phyloP scores from a whole-genome alignment of 1,140 invertebrate genomes.

The Drosophila pandora region DNA sequence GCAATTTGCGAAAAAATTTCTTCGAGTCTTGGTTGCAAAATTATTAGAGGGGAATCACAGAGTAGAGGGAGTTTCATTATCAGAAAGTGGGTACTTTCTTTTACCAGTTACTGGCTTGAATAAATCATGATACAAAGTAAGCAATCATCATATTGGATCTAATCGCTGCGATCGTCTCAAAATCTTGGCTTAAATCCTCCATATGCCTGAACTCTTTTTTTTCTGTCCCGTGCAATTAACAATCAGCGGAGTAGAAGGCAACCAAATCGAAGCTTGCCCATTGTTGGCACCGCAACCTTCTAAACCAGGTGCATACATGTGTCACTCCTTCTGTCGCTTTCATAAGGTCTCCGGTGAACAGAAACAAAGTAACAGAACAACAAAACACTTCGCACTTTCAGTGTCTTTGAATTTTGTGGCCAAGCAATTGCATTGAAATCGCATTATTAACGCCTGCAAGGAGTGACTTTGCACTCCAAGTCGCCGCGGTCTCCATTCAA shows the following conservation, averaged over 20 bases:
- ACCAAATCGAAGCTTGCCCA: conserved; percentile 52
- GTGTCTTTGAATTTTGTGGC: conserved; percentile 55
- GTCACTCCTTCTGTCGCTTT: conserved; percentile 78
- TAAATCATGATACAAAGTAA: neutral
- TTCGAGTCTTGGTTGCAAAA: conserved; percentile 17
- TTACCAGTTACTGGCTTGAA: neutral
- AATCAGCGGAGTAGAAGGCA: conserved; percentile 32
- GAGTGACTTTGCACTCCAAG: conserved; percentile 11
- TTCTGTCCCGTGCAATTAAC: conserved; percentile 30
- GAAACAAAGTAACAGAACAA: conserved; percentile 5
- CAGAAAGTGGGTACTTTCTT: conserved; percentile 21
- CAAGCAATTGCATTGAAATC: conserved; percentile 71
- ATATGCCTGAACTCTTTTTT: conserved; percentile 3
- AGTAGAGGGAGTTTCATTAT: neutral
- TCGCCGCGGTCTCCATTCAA: conserved; percentile 30
- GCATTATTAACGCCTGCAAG: conserved; percentile 78
- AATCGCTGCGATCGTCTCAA: conserved; percentile 18
- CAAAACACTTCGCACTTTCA: conserved; percentile 60
- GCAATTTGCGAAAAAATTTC: conserved; percentile 22
- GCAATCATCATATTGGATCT: conserved; percentile 27
- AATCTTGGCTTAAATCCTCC: neutral
- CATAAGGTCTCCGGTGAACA: conserved; percentile 48
- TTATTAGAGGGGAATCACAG: conserved; percentile 7
- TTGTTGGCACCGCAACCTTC: conserved; percentile 53
- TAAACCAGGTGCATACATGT: conserved; percentile 82